A percentile compares a stretch with the other conserved stretches of the same genome.
Evolutionary conservation across 2,113 vertebrate genomes (phyloP).

Genomic region (Gallinago undulata): DNA sequence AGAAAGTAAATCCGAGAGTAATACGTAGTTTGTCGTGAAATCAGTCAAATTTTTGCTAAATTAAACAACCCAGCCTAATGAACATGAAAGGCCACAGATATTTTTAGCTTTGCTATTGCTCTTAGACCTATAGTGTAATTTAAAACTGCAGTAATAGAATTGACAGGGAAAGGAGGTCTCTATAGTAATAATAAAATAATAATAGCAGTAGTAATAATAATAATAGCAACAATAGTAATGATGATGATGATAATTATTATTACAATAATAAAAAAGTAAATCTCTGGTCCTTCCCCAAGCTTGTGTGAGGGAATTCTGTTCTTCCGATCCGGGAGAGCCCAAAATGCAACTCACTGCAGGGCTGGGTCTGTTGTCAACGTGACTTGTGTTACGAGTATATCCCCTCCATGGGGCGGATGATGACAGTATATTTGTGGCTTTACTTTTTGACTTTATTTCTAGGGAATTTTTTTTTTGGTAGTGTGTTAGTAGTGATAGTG

Average conservation of each 20-base stretch:
- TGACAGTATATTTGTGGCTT: accelerated
- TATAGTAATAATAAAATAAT: not conserved
- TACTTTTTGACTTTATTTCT: not conserved
- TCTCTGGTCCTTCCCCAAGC: not conserved
- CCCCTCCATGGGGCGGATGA: not conserved
- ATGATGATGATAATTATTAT: not conserved
- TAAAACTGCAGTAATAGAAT: not conserved
- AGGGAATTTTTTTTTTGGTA: not conserved
- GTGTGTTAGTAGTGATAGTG: not conserved
- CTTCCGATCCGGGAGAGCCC: accelerated
- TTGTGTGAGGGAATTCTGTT: not conserved
- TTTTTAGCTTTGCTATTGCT: not conserved
- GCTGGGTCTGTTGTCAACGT: too few species aligned
- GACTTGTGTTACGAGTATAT: accelerated
- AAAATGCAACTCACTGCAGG: not conserved
- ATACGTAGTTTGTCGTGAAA: not conserved
- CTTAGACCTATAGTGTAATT: not conserved
- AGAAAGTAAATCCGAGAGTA: not conserved
- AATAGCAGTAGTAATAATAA: not conserved
- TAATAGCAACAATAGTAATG: not conserved
- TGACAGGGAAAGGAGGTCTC: not conserved
- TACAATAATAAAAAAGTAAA: not conserved
- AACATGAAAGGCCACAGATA: not conserved
- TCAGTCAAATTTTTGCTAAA: not conserved
- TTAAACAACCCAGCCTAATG: not conserved